A percentile compares a stretch with the other conserved stretches of the same genome.
phyloP scores from a whole-genome alignment of 1,140 invertebrate species.

The Copidosoma floridanum region DNA sequence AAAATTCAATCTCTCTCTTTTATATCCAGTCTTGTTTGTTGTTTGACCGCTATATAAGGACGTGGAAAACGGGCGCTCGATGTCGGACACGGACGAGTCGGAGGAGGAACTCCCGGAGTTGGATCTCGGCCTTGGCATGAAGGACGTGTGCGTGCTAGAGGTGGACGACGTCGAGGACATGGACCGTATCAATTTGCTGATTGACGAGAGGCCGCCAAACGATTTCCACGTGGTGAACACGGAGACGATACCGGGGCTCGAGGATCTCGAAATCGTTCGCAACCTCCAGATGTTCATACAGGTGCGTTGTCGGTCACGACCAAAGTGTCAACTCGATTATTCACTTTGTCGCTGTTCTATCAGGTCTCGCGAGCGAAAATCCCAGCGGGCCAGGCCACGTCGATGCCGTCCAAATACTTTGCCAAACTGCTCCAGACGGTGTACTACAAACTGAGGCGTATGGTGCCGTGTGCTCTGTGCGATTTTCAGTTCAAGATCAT shows the following conservation, averaged over 20 bases:
- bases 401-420: slow-evolving; percentile 64
- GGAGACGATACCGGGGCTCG: slow-evolving; percentile 73
- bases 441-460: slow-evolving; percentile 80
- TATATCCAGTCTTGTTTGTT: background rate
- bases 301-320: too few relatives aligned
- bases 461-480: slow-evolving; percentile 80
- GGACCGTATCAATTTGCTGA: slow-evolving; percentile 74
- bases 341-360: too few relatives aligned
- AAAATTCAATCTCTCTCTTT: too few relatives aligned
- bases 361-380: slow-evolving; percentile 78
- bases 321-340: too few relatives aligned
- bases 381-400: slow-evolving; percentile 53
- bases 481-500: slow-evolving; percentile 78
- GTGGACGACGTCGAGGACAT: slow-evolving; percentile 86
- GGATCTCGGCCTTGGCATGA: slow-evolving; percentile 75
- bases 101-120: slow-evolving; percentile 74
- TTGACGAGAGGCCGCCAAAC: slow-evolving; percentile 74
- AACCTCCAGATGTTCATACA: slow-evolving; percentile 88
- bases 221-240: slow-evolving; percentile 85
- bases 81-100: slow-evolving; percentile 67
- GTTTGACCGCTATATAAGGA: slow-evolving; percentile 50
- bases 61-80: slow-evolving; percentile 47
- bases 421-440: slow-evolving; percentile 69
- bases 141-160: slow-evolving; percentile 82
- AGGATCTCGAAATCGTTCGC: slow-evolving; percentile 66